Evolutionary conservation across 2,888 invertebrate species (phyloP), one percentile per base, ranked within the genome.

Genomic region (Lasiommata megera): DNA sequence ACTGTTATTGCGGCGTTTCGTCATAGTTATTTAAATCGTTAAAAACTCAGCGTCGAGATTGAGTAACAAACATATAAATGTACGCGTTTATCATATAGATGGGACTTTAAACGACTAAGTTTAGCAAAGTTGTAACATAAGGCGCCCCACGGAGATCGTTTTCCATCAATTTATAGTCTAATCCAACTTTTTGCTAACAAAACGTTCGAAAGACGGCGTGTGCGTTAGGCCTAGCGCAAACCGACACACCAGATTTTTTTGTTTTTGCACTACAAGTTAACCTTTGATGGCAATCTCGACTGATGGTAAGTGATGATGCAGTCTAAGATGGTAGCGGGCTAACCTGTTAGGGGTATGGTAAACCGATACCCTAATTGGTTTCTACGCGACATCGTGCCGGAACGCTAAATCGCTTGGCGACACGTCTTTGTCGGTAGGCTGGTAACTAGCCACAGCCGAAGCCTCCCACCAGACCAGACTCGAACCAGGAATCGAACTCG

Each of bases 121-220:
- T 48, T 36, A 18, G 34, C 36, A 48, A 48, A 34, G 18, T 36
- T 18, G n/a, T 17, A 29, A 44, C 18, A 46, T 46, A 11, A 55
- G 54, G 40, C 54, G 34, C 63, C 63, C 47, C 58, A 55, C 29
- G 54, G 47, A 36, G 63, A 48, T 43, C 53, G 37, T 41, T 59
- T 57, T 31, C 31, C 36, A 55, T 56, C 34, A 34, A 48, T 40
- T 41, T 55, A 48, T 31, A 38, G 40, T 23, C 31, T 48, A 31
- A 41, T 40, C n/a, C 46, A 40, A 38, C 16, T 34, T 34, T 34
- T 34, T 34, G 34, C 34, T 11, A 11, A 9, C 34, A 34, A 34
- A 11, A 34, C 34, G 34, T 11, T 34, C 34, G 3, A 5, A 23
- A 23, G 23, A 23, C 23, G 3, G 34, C 11, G 34, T 34, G 1